These are phyloP conservation scores for Pseudomyrmex pallidus DNA, from an alignment of 1,140 invertebrate species.

Conservation along the genomic window DNA sequence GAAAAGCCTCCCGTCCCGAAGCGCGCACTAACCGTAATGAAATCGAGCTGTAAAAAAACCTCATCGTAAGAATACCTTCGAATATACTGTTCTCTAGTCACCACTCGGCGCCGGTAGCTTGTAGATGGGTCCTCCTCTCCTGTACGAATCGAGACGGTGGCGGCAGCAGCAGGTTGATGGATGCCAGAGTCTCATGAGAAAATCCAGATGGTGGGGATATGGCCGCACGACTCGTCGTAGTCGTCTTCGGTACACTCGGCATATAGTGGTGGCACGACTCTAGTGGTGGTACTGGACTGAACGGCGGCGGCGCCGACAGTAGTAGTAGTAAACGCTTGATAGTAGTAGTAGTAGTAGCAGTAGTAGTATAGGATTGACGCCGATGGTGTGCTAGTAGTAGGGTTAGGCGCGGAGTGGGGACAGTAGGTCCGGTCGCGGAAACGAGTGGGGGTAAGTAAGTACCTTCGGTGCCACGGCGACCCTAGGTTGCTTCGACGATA, in stretches of 20 bases:
- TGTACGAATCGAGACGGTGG: conserved; percentile 63
- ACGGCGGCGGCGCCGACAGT: conserved; percentile 17
- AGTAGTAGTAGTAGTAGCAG: conserved; percentile 29
- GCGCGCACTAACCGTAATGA: neutral
- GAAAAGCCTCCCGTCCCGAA: neutral
- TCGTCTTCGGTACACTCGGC: conserved; percentile 49
- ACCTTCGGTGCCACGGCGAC: conserved; percentile 70
- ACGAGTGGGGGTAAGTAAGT: conserved; percentile 71
- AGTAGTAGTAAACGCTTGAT: conserved; percentile 33
- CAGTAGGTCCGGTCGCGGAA: conserved; percentile 56
- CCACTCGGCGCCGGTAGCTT: conserved; percentile 9
- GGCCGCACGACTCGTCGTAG: conserved; percentile 60
- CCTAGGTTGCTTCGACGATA: conserved; percentile 71
- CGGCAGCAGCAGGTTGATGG: conserved; percentile 78
- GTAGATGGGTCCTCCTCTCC: conserved; percentile 12
- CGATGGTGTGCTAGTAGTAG: conserved; percentile 42
- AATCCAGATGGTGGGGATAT: conserved; percentile 67
- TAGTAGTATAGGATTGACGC: conserved; percentile 37
- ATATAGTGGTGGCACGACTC: conserved; percentile 14
- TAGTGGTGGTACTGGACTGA: conserved; percentile 39
- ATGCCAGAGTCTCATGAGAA: conserved; percentile 75
- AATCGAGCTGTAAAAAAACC: conserved; percentile 16
- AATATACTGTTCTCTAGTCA: neutral
- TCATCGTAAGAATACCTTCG: conserved; percentile 4
- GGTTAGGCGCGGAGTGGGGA: conserved; percentile 24